Base-by-base conservation (phyloP, 2,888 invertebrate species). In the Eupithecia abbreviata region DNA sequence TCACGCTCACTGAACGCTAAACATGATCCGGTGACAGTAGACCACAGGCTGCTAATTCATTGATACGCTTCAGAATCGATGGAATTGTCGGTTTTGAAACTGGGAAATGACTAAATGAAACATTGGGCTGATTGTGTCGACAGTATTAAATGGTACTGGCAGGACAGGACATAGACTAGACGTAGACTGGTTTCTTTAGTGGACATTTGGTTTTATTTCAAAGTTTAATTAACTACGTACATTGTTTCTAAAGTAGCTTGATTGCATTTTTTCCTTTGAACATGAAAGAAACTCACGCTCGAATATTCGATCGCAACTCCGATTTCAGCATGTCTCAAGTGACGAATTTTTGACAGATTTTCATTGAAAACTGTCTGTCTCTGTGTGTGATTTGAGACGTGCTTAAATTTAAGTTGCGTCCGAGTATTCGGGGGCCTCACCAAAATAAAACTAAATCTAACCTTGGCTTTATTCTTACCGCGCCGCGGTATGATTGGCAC, bases 1-100 rank as follows among this genome's bases (percentile, higher is more conserved):
- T 90, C 88, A 90, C 89, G 90, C 85, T 88, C 82, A 66, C 79
- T 87, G 87, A 79, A 74, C 85, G 82, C 86, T 87, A 83, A 83
- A 68, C 81, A 83, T 82, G 85, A 87, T 87, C 87, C 86, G 87
- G 88, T 88, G 87, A 86, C 88, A 85, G 83, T 82, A 82, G 84
- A 82, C 84, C 77, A 74, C 74, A 76, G 69, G n/a, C 69, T 45
- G 30, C 69, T 77, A 76, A 77, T 79, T 77, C 79, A 79, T 79
- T 79, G 76, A 79, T 74, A 79, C 79, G 79, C 74, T 74, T 77
- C 73, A 47, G 13, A 58, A 72, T 58, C 65, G 73, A 68, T 72
- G 71, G 72, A 77, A 69, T 72, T 77, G 75, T 74, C 62, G 30
- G 68, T 77, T 79, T 77, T 76, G 77, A 74, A 79, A 79, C 72